Base-by-base conservation (phyloP, 2,797 vertebrate species). In the Lepilemur ruficaudatus region DNA sequence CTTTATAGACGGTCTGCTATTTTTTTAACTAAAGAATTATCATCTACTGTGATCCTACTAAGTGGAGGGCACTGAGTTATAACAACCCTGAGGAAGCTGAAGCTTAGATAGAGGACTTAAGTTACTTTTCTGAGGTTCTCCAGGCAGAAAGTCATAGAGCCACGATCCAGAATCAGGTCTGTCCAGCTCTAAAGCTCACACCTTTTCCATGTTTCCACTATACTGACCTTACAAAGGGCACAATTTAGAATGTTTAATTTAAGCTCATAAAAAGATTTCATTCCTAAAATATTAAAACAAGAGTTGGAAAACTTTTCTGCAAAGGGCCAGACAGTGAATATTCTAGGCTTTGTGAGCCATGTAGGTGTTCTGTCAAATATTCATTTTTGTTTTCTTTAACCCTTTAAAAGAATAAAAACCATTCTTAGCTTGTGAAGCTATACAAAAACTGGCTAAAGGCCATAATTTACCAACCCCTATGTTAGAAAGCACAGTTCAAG, bases 341-440 rank as follows among this genome's bases (percentile, higher is more conserved):
- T 70, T 85, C 83, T 14, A 61, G 69, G 59, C 67, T 86, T 94
- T 84, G 5, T 23, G 83, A 61, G 35, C 25, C 72, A 92, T 3
- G 0, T 35, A 72, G 30, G 5, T 22, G 90, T 95, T 92, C 35
- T 84, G 38, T 17, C n/a, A 28, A 95, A 70, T 87, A 93, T 23
- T 72, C 35, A 59, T 72, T 73, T 92, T 88, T 63, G 17, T 82
- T 91, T 81, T 78, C 28, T 75, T 91, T 91, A 48, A 46, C 13
- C 20, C 41, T 93, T 91, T 46, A 48, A 97, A 91, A 88, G 75
- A 63, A 83, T 73, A 80, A 78, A 97, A 95, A 88, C 10, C 50
- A 95, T 52, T 93, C 78, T 82, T 79, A n/a, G 76, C 20, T 95
- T 65, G 14, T 85, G 32, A 89, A 43, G 2, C 23, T 89, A 2